Evolutionary conservation across 2,888 invertebrate genomes (phyloP), one percentile per base, ranked within the genome.

Genomic region (Cordilura impudica): DNA sequence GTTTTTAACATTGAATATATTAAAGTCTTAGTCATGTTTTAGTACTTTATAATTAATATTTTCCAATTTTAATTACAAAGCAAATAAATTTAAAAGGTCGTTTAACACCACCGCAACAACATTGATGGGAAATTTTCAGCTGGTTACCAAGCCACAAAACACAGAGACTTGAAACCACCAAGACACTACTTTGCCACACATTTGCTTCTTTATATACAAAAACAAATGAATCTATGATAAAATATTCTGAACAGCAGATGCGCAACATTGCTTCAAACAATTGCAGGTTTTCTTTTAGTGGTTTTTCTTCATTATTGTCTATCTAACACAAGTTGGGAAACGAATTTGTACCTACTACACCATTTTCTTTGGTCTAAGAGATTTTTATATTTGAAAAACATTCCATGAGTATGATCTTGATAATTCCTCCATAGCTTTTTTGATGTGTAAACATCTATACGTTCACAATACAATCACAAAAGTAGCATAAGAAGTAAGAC

Each of bases 61-160:
- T 75, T 75, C 47, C 39, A 45, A 65, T 53, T 74, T 78, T 78
- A 74, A 74, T 70, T 78, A 66, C 65, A 53, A 54, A 31, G 35
- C 21, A 61, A 56, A 65, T 56, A 65, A 35, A 70, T 70, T 61
- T 74, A 54, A 75, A 78, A 75, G 78, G 75, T 78, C 75, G 75
- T 66, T 75, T 75, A 71, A 75, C 78, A 61, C 70, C 60, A 61
- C 45, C 74, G 35, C 67, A 67, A 61, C n/a, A 74, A 67, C 4
- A 67, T 47, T 61, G 67, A 67, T 74, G 67, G 39, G 67, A 74
- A 67, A 67, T 26, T 67, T 26, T 61, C 61, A 67, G n/a, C 56
- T 29, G 73, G 49, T 58, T 58, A 23, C 31, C 39, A 54, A 54
- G 12, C 58, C 51, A 21, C 47, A 65, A 74, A 18, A 60, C 18